phyloP scores from a whole-genome alignment of 2,888 invertebrate genomes.

The Dendrolimus houi region DNA sequence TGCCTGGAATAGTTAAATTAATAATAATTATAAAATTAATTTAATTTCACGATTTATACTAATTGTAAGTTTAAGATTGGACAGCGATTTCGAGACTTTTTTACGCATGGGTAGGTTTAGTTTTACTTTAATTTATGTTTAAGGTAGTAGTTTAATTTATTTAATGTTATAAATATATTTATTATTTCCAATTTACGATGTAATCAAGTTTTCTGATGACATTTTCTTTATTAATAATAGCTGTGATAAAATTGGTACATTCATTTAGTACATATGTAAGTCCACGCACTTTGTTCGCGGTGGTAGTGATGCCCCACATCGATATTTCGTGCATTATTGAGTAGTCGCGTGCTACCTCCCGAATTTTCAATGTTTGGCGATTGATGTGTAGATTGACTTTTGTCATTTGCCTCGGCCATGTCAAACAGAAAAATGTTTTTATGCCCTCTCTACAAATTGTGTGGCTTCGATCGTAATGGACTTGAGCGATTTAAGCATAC shows the following conservation, averaged over 20 bases:
- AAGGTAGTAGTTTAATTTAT: too few species aligned
- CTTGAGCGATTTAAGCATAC: constrained; percentile 47
- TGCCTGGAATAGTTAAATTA: too few species aligned
- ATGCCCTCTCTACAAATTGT: constrained; percentile 63
- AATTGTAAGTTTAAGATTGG: too few species aligned
- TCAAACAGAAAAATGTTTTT: constrained; percentile 72
- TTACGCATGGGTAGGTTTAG: too few species aligned
- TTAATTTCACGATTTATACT: too few species aligned
- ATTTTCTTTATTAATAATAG: too few species aligned
- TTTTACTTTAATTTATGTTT: too few species aligned
- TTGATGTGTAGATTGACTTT: constrained; percentile 76
- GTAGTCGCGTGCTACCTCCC: constrained; percentile 70
- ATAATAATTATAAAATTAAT: too few species aligned
- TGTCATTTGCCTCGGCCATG: constrained; percentile 72
- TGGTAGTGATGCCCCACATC: constrained; percentile 65
- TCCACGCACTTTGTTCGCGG: constrained; percentile 35
- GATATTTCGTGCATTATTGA: constrained; percentile 74
- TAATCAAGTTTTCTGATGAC: too few species aligned
- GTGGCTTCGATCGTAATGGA: constrained; percentile 58
- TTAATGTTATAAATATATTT: too few species aligned
- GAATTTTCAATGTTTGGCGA: constrained; percentile 75
- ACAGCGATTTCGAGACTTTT: too few species aligned
- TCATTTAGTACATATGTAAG: constrained; percentile 9
- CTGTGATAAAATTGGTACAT: background rate
- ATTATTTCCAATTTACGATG: too few species aligned